phyloP scores from a whole-genome alignment of 2,113 vertebrate species.

The Crotophaga sulcirostris region DNA sequence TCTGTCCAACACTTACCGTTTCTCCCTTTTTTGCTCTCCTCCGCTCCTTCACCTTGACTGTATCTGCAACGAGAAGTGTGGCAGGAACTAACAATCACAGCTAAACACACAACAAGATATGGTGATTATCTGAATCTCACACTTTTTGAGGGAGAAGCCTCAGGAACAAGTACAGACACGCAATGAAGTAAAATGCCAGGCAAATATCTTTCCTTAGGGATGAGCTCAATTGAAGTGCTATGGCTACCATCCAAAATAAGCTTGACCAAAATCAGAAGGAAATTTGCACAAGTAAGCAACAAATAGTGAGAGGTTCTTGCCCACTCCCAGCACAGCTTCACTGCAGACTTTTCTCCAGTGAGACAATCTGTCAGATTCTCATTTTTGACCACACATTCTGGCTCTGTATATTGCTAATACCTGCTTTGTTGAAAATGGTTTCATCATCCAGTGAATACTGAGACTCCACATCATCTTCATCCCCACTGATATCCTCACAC shows the following conservation, averaged over 20 bases:
- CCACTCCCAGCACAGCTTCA: neutral
- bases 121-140: neutral
- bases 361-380: neutral
- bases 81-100: neutral
- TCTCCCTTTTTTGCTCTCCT: slow-evolving; percentile 77
- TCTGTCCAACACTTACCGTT: slow-evolving; percentile 24
- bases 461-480: slow-evolving; percentile 70
- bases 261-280: neutral
- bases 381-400: neutral
- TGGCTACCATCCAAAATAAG: neutral
- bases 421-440: slow-evolving; percentile 87
- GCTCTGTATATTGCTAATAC: slow-evolving; percentile 42
- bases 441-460: slow-evolving; percentile 87
- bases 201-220: neutral
- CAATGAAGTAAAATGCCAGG: neutral
- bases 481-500: slow-evolving; percentile 28
- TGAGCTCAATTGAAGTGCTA: neutral
- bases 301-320: neutral
- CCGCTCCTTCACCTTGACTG: slow-evolving; percentile 83
- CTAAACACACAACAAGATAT: neutral
- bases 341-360: neutral
- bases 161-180: neutral
- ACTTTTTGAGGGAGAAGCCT: neutral
- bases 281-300: neutral
- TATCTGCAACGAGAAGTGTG: slow-evolving; percentile 75